These are phyloP conservation scores for Himalopsyche anomala DNA, from an alignment of 2,888 invertebrate species.

Conservation along the genomic window DNA sequence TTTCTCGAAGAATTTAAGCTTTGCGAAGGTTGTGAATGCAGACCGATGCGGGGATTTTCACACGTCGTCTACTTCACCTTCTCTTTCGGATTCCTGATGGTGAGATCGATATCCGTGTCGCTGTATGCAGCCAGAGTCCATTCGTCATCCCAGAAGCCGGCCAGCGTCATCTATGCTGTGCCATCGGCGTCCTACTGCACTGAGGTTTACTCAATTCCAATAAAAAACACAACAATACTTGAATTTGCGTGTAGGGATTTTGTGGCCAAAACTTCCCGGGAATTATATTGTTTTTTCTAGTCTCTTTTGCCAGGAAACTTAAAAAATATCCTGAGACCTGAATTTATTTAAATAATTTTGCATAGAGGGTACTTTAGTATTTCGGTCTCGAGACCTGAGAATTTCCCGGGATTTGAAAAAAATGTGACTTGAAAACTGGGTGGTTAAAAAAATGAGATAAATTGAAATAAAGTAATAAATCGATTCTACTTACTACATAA, in stretches of 20 bases:
- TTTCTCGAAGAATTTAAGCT: background rate
- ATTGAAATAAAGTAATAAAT: too few relatives aligned
- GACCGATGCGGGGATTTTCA: conserved; percentile 75
- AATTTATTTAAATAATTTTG: too few relatives aligned
- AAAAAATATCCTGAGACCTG: too few relatives aligned
- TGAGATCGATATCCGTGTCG: conserved; percentile 80
- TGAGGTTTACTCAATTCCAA: conserved; percentile 73
- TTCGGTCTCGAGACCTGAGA: background rate
- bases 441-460: too few relatives aligned
- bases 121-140: conserved; percentile 79
- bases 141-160: conserved; percentile 77
- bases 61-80: conserved; percentile 80
- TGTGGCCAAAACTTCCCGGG: too few relatives aligned
- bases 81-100: conserved; percentile 81
- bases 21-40: conserved; percentile 66
- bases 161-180: conserved; percentile 79
- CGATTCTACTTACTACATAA: too few relatives aligned
- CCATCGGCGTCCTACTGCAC: conserved; percentile 79
- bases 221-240: background rate
- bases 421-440: too few relatives aligned
- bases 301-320: too few relatives aligned
- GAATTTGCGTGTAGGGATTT: background rate
- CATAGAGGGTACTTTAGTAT: background rate
- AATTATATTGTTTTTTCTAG: too few relatives aligned
- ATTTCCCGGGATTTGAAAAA: background rate